Conservation (phyloP, 2,797 vertebrate genomes). For the Fistularia tabacaria region DNA sequence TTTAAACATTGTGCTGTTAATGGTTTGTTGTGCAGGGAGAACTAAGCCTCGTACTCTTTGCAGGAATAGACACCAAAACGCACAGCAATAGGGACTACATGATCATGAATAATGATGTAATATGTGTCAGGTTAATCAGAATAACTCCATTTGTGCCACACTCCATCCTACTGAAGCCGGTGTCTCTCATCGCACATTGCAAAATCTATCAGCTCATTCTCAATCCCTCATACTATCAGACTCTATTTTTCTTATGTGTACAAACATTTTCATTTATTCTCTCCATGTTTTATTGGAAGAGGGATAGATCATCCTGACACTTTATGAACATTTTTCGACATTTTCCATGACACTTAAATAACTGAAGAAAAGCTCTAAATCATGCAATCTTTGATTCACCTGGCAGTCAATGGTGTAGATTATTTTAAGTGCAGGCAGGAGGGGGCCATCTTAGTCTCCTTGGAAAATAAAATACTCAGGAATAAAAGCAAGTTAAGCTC, state of each 20-base stretch:
- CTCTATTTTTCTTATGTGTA: slow-evolving; percentile 2
- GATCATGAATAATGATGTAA: background rate
- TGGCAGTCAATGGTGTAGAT: no score
- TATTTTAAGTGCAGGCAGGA: no score
- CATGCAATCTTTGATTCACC: no score
- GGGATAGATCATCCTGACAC: no score
- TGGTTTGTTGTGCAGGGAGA: slow-evolving; percentile 7
- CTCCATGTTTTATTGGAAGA: no score
- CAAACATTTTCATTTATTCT: no score
- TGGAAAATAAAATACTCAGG: no score
- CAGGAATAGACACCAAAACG: background rate
- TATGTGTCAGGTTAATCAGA: slow-evolving; percentile 11
- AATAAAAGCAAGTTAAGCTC: no score
- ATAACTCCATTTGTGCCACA: slow-evolving; percentile 23
- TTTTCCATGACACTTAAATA: no score
- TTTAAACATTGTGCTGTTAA: slow-evolving; percentile 20
- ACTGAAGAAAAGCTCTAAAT: no score
- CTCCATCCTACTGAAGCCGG: slow-evolving; percentile 40
- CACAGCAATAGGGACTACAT: background rate
- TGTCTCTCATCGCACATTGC: slow-evolving; percentile 46
- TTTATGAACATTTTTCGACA: no score
- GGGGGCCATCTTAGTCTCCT: no score
- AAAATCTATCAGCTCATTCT: slow-evolving; percentile 26
- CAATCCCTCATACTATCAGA: slow-evolving; percentile 31
- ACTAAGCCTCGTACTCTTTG: background rate